A percentile compares a stretch with the other conserved stretches of the same genome.
These are phyloP conservation scores for Cavia aperea DNA, from an alignment of 2,113 vertebrate genomes.

Conservation along the genomic window DNA sequence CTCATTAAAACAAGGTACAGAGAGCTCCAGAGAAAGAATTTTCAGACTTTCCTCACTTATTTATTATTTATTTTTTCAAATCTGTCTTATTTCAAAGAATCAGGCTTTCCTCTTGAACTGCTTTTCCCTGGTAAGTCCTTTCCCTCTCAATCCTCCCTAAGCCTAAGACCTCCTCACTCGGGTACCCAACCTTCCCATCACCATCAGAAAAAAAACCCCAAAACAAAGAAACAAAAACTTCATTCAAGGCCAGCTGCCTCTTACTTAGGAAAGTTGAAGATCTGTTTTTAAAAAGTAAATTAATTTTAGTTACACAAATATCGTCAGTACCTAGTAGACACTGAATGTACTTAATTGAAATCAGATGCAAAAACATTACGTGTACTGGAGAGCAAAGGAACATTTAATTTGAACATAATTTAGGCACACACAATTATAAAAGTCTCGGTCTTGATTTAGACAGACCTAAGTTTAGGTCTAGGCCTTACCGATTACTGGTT, in stretches of 20 bases:
- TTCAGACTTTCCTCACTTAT: neutral
- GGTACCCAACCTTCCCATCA: neutral
- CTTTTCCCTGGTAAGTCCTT: neutral
- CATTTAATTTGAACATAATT: conserved; percentile 10
- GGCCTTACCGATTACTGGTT: neutral
- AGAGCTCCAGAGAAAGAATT: neutral
- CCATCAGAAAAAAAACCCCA: neutral
- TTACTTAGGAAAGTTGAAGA: conserved; percentile 18
- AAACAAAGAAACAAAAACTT: neutral
- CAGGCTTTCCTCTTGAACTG: conserved; percentile 6
- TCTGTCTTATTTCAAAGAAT: too few relatives aligned
- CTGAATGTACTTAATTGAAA: neutral
- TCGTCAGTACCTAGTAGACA: neutral
- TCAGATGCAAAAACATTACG: neutral
- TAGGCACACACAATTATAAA: neutral
- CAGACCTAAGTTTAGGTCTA: neutral
- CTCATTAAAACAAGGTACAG: neutral
- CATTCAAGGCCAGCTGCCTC: neutral
- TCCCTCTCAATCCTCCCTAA: neutral
- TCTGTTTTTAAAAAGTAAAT: conserved; percentile 21
- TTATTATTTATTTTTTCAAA: too few relatives aligned
- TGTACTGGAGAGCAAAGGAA: neutral
- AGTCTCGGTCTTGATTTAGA: conserved; percentile 33
- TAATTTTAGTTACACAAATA: neutral
- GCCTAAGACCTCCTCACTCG: neutral